Evolutionary conservation across 2,797 vertebrate genomes (phyloP).

Genomic region (Enteromius afrohamiltoni): DNA sequence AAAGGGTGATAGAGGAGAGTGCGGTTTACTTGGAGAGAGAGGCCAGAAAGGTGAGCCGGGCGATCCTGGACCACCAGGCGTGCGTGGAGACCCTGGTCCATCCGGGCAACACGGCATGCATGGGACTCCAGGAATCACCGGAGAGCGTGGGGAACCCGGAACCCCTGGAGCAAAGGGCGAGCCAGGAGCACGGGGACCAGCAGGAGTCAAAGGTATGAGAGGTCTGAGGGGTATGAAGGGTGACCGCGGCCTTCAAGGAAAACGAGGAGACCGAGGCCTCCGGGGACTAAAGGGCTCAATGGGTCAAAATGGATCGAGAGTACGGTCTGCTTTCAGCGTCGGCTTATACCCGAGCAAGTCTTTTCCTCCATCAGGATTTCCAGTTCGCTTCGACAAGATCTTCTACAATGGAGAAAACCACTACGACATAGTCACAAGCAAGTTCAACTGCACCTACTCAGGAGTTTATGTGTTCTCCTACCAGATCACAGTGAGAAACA

Average conservation of each 20-base stretch:
- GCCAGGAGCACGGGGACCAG: conserved; percentile 75
- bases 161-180: conserved; percentile 86
- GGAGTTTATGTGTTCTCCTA: conserved; percentile 94
- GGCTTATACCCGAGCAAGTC: conserved; percentile 88
- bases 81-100: conserved; percentile 86
- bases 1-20: conserved; percentile 86
- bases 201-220: conserved; percentile 81
- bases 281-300: conserved; percentile 87
- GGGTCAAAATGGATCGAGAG: conserved; percentile 71
- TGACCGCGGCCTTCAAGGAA: conserved; percentile 83
- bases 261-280: conserved; percentile 84
- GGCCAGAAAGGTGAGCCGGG: conserved; percentile 86
- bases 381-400: conserved; percentile 90
- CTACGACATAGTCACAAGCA: conserved; percentile 84
- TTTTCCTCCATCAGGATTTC: conserved; percentile 88
- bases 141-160: conserved; percentile 83
- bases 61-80: conserved; percentile 81
- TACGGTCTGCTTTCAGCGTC: conserved; percentile 88
- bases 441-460: conserved; percentile 87
- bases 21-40: conserved; percentile 81
- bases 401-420: conserved; percentile 89
- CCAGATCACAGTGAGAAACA: conserved; percentile 90
- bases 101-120: conserved; percentile 79
- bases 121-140: conserved; percentile 81
- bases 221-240: conserved; percentile 86